Conservation (phyloP, 2,888 invertebrate genomes). For the Platerodrilus igneus region DNA sequence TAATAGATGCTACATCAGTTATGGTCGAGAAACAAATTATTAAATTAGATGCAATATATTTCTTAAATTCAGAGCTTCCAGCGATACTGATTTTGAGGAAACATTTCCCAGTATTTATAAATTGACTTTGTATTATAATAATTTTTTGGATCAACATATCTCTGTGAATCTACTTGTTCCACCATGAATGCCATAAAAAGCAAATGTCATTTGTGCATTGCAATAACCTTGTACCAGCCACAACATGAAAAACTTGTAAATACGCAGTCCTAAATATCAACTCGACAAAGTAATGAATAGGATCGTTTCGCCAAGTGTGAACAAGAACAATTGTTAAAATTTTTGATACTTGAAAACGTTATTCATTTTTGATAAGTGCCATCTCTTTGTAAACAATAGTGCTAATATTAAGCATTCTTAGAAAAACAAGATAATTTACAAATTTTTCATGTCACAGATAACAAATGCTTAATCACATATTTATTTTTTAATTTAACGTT, state of each 20-base stretch:
- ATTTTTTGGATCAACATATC: slow-evolving; percentile 11
- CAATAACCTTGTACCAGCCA: slow-evolving; percentile 3
- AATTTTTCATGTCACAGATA: too few relatives aligned
- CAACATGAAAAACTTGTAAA: slow-evolving; percentile 10
- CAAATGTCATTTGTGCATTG: slow-evolving; percentile 1
- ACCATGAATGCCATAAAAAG: slow-evolving; percentile 3
- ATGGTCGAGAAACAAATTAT: slow-evolving; percentile 1
- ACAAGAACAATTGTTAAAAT: too few relatives aligned
- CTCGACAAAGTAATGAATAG: too few relatives aligned
- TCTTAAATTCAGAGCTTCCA: slow-evolving; percentile 2
- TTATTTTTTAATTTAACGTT: too few relatives aligned
- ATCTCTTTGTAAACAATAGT: too few relatives aligned
- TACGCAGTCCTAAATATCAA: too few relatives aligned
- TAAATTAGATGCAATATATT: slow-evolving; percentile 3
- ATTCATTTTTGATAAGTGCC: too few relatives aligned
- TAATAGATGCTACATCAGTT: slow-evolving; percentile 2
- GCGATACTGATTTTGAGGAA: neutral
- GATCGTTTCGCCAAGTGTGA: too few relatives aligned
- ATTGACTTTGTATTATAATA: neutral
- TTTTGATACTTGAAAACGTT: too few relatives aligned
- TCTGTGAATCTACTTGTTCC: slow-evolving; percentile 10
- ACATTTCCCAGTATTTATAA: neutral
- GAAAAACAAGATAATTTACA: too few relatives aligned
- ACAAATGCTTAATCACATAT: too few relatives aligned
- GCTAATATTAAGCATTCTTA: too few relatives aligned